These are phyloP conservation scores for Gavia stellata DNA, from an alignment of 2,113 vertebrate genomes.

Conservation along the genomic window DNA sequence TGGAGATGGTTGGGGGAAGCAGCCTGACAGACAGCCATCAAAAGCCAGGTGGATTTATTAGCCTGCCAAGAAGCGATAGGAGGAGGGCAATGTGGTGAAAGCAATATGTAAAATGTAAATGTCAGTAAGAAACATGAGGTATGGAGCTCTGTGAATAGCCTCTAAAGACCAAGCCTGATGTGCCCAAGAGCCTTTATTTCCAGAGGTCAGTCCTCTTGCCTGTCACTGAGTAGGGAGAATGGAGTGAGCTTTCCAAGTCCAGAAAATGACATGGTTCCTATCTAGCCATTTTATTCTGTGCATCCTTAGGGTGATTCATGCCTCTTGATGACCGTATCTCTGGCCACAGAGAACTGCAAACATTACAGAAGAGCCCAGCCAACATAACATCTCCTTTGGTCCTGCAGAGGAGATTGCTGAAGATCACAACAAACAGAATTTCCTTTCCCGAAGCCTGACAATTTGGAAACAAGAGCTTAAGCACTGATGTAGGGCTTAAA, in stretches of 20 bases:
- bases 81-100: background rate
- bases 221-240: background rate
- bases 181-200: background rate
- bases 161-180: background rate
- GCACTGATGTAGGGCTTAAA: background rate
- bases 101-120: background rate
- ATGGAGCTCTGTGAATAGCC: background rate
- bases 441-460: background rate
- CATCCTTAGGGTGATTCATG: background rate
- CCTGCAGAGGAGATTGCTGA: background rate
- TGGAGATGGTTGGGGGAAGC: background rate
- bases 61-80: background rate
- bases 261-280: background rate
- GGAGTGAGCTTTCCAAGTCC: background rate
- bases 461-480: background rate
- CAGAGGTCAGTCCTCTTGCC: background rate
- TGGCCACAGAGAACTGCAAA: background rate
- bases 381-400: background rate
- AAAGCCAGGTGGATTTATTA: conserved; percentile 24
- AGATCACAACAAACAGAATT: background rate
- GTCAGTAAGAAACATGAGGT: background rate
- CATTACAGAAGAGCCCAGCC: background rate
- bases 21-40: background rate
- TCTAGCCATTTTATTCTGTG: background rate
- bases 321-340: background rate